Evolutionary conservation across 2,888 invertebrate genomes (phyloP).

Genomic region (Himalopsyche japonica): DNA sequence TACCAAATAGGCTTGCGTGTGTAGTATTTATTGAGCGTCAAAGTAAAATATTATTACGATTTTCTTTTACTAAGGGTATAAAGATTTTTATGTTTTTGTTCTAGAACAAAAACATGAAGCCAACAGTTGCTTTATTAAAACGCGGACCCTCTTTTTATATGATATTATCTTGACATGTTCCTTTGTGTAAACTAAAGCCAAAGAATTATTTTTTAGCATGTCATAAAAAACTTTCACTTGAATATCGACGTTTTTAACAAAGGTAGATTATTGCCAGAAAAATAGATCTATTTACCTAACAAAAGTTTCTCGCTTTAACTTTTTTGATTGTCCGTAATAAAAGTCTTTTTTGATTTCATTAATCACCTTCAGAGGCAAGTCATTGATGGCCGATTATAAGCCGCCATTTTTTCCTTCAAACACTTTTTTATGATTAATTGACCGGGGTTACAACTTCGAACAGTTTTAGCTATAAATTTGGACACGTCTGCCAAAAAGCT

Average conservation of each 20-base stretch:
- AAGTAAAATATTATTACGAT: too few relatives aligned
- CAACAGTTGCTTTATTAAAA: neutral
- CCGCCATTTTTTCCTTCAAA: neutral
- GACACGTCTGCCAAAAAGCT: neutral
- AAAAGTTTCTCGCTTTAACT: neutral
- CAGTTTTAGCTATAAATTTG: neutral
- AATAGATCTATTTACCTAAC: neutral
- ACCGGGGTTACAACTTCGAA: neutral
- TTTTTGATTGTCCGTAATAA: neutral
- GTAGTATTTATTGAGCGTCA: too few relatives aligned
- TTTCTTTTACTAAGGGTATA: too few relatives aligned
- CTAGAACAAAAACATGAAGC: too few relatives aligned
- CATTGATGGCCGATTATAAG: neutral
- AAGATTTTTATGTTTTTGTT: too few relatives aligned
- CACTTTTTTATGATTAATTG: neutral
- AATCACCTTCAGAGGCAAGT: neutral
- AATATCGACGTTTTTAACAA: neutral
- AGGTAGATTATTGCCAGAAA: neutral
- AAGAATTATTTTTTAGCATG: neutral
- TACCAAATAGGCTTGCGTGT: too few relatives aligned
- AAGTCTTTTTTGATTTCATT: neutral
- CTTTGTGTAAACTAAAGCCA: neutral
- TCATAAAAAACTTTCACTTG: neutral
- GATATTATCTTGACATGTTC: neutral
- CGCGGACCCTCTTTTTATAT: neutral